Percentiles rank a stretch among this genome's conserved stretches.
phyloP scores from a whole-genome alignment of 92 coral and sea anemone genomes.

The Epizoanthus scotinus region DNA sequence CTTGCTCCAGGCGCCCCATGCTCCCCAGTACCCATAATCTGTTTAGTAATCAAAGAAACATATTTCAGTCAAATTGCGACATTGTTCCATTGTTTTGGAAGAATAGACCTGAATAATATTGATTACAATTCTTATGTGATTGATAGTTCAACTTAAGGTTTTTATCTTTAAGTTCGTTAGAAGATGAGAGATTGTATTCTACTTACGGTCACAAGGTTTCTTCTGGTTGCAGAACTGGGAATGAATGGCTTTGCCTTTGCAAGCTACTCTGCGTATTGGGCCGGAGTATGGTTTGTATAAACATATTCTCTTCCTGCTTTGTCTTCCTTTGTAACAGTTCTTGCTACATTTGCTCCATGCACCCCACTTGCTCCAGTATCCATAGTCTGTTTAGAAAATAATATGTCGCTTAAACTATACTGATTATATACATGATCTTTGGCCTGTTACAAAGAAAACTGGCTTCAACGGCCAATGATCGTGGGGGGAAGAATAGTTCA shows the following conservation, averaged over 20 bases:
- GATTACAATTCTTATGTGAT: too few relatives aligned
- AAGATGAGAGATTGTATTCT: too few relatives aligned
- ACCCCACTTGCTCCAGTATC: constrained; percentile 38
- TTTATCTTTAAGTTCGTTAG: too few relatives aligned
- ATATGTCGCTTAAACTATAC: too few relatives aligned
- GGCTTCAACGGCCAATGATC: too few relatives aligned
- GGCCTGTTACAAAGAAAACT: too few relatives aligned
- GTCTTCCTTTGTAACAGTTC: constrained; percentile 33
- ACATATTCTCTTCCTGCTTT: constrained; percentile 26
- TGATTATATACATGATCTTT: too few relatives aligned
- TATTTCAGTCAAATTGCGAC: too few relatives aligned
- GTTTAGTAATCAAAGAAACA: background rate
- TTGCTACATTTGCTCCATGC: constrained; percentile 31
- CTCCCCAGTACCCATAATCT: constrained; percentile 31
- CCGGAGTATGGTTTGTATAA: constrained; percentile 27
- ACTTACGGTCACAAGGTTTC: constrained; percentile 19
- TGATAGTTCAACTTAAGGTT: too few relatives aligned
- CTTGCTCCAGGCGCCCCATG: constrained; percentile 32
- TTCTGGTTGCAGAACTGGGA: constrained; percentile 25
- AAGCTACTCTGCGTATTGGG: constrained; percentile 27
- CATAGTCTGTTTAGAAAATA: constrained; percentile 21
- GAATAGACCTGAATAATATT: too few relatives aligned
- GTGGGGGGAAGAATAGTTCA: too few relatives aligned
- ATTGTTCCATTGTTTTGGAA: too few relatives aligned
- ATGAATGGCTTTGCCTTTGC: background rate